These are phyloP conservation scores for Coregonus sp. DNA, from an alignment of 2,797 vertebrate species.

Conservation along the genomic window DNA sequence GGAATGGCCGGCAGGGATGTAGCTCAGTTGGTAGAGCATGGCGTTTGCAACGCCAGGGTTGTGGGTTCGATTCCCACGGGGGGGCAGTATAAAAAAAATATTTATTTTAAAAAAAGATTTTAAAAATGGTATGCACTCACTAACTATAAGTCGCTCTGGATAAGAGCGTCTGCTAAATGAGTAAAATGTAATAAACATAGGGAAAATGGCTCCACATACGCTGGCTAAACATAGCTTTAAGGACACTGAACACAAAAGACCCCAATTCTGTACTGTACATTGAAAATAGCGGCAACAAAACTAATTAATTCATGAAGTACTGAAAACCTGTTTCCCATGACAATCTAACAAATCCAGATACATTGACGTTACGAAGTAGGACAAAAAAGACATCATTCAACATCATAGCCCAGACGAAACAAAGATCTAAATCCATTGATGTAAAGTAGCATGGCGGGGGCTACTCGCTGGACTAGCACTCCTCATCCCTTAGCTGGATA, in stretches of 20 bases:
- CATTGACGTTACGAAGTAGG: neutral
- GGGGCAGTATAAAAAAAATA: too few species aligned
- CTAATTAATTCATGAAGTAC: neutral
- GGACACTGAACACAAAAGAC: neutral
- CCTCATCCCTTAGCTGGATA: neutral
- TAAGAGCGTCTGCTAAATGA: too few species aligned
- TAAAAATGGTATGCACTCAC: too few species aligned
- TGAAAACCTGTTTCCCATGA: neutral
- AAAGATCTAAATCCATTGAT: neutral
- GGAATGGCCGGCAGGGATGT: too few species aligned
- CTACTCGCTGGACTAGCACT: neutral
- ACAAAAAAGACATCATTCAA: neutral
- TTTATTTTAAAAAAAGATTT: too few species aligned
- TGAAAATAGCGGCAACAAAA: neutral
- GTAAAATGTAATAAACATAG: constrained; percentile 14
- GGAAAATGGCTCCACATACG: constrained; percentile 25
- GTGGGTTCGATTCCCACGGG: too few species aligned
- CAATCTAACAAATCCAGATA: neutral
- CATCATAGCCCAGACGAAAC: neutral
- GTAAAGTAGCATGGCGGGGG: neutral
- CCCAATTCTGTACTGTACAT: neutral
- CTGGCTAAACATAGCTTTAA: constrained; percentile 12
- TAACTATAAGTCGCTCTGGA: too few species aligned
- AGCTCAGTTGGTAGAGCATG: too few species aligned
- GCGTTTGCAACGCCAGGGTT: too few species aligned